Base-by-base conservation (phyloP, 2,797 vertebrate species). In the Pelochelys cantorii region DNA sequence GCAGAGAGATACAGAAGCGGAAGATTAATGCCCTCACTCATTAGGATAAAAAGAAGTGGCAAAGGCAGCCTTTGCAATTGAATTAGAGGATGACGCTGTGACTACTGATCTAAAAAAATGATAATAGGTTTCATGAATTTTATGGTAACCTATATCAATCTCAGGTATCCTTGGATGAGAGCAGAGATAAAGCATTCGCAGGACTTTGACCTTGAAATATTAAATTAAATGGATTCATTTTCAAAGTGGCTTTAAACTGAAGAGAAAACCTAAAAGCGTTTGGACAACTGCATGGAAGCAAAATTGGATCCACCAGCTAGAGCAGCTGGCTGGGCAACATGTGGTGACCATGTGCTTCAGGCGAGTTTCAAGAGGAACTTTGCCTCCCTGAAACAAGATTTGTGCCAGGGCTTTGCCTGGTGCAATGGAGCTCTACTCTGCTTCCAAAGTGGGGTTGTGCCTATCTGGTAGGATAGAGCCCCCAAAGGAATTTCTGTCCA, bases 11-110 rank as follows among this genome's bases (percentile, higher is more conserved):
- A 54, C 79, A 42, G 80, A 91, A 81, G 22, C 25, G 31, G 34
- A 87, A 91, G 52, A 94, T 93, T 77, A 94, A 93, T 1, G 7
- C 78, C 54, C 86, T 94, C 52, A 86, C 74, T 92, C 59, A 52
- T 79, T 85, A 82, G 71, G 59, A 77, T 87, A 80, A 93, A 93
- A 74, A 77, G 34, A 92, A 4, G 53, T 86, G 56, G 20, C 53
- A 90, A 90, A 92, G 37, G 12, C 56, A 75, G 57, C 31, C 14
- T 95, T 95, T 93, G 86, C 82, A 95, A 91, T 54, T 74, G 80
- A 95, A 93, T 87, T 94, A 85, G 62, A 85, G 37, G 68, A 86
- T 82, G 29, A 79, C n/a, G 15, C 11, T 92, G 57, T 87, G 87
- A 92, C 62, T 95, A 71, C 12, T 85, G 68, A 23, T 56, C 54